Evolutionary conservation across 1,140 invertebrate species (phyloP), one percentile per base, ranked within the genome.

Genomic region (Radopholus similis): DNA sequence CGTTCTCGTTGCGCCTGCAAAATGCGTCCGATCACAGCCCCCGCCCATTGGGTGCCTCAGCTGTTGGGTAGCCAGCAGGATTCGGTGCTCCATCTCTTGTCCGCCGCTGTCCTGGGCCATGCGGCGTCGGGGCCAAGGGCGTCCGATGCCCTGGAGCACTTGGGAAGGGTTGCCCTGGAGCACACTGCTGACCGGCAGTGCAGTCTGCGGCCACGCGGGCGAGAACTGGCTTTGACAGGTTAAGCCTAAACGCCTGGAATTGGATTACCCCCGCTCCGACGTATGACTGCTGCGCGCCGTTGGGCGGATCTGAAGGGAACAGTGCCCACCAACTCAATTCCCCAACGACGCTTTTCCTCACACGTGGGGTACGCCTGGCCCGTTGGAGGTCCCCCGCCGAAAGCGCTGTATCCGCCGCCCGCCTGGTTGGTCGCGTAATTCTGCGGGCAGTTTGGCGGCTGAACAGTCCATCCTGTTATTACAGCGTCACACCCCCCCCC

Each of bases 401-500:
- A 21, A 44, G 6, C 40, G 21, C 21, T 23, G 30, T 60, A 60
- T 40, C 13, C 15, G 4, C 40, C 56, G 28, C 38, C n/a, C n/a
- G n/a, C 18, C 51, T 54, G 30, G 51, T 32, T 28, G 11, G 18
- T 4, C 35, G 15, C 40, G 56, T 38, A 40, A 11, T 62, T 30
- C n/a, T 49, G 49, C 6, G 28, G 64, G 21, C 66, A 68, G 63
- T 55, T 68, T 13, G 64, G 66, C 9, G 64, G 64, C 42, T 68
- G 35, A 42, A 42, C 42, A 44, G n/a, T 62, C 49, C 6, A 6
- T 57, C 32, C 15, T 57, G 23, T 1, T 57, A 11, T 6, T 23
- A 49, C 18, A 34, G 21, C 38, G 21, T 65, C 59, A 5, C n/a
- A 23, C 21, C 21, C 28, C 26, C n/a, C 4, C 11, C 18, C 28